phyloP scores from a whole-genome alignment of 2,797 vertebrate genomes.

The Halcyon smyrnensis region DNA sequence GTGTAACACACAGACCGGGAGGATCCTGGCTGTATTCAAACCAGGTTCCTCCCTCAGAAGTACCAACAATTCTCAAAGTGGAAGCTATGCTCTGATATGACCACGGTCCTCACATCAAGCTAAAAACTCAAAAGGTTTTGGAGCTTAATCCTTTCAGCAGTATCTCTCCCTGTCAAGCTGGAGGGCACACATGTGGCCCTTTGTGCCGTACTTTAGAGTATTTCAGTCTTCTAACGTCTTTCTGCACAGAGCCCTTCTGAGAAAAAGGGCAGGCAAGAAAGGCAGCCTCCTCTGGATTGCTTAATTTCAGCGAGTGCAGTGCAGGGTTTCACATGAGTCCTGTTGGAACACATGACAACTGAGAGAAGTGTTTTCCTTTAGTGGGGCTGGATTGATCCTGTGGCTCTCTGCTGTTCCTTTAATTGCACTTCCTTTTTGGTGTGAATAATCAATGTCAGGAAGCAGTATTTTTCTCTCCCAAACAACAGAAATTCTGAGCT shows the following conservation, averaged over 20 bases:
- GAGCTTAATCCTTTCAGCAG: neutral
- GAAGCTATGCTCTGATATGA: neutral
- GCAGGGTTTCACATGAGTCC: neutral
- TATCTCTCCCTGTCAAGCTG: neutral
- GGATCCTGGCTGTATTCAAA: neutral
- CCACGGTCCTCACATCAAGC: neutral
- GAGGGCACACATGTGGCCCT: neutral
- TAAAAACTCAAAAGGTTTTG: neutral
- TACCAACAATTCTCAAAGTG: neutral
- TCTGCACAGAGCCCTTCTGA: neutral
- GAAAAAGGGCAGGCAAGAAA: neutral
- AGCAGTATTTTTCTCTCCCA: neutral
- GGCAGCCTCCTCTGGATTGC: neutral
- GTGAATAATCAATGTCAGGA: neutral
- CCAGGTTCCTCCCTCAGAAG: neutral
- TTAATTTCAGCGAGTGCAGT: neutral
- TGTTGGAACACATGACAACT: neutral
- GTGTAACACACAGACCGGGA: fast-evolving
- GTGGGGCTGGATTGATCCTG: neutral
- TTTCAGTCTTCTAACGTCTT: neutral
- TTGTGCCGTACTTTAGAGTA: neutral
- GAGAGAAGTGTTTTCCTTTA: neutral
- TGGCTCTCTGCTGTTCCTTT: neutral
- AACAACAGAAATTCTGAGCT: neutral
- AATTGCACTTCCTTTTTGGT: neutral